These are phyloP conservation scores for Protaetia brevitarsis DNA, from an alignment of 1,140 invertebrate genomes.

Conservation along the genomic window DNA sequence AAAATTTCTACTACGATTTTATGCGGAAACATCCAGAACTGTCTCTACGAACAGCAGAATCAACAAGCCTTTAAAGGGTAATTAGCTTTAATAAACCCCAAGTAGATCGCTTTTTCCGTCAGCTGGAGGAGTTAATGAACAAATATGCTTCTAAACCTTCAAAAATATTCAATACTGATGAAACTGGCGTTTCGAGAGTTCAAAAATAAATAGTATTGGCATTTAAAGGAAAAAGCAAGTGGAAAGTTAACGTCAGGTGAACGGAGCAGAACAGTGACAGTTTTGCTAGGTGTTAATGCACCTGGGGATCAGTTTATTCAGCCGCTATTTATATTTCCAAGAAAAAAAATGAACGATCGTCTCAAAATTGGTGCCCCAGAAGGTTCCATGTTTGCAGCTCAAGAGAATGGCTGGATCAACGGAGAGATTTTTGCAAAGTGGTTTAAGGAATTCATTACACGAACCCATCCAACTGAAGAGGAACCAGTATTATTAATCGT, in stretches of 20 bases:
- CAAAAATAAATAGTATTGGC: background rate
- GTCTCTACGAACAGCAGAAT: background rate
- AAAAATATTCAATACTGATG: slow-evolving; percentile 11
- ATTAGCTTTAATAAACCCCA: background rate
- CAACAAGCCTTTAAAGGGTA: background rate
- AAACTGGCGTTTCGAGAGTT: background rate
- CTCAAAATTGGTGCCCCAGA: slow-evolving; percentile 38
- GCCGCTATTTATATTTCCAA: slow-evolving; percentile 49
- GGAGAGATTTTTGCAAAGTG: slow-evolving; percentile 40
- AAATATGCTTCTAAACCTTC: background rate
- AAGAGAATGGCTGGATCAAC: slow-evolving; percentile 26
- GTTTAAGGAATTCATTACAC: too few relatives aligned
- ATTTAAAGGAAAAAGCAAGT: background rate
- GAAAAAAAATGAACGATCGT: slow-evolving; percentile 41
- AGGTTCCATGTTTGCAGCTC: slow-evolving; percentile 26
- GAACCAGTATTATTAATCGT: too few relatives aligned
- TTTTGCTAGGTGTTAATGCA: slow-evolving; percentile 45
- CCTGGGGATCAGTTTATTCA: slow-evolving; percentile 44
- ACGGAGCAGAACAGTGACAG: slow-evolving; percentile 45
- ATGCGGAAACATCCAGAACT: background rate
- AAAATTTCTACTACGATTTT: slow-evolving; percentile 12
- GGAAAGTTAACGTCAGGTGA: slow-evolving; percentile 37
- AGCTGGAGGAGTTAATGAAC: background rate
- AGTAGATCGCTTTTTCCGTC: background rate
- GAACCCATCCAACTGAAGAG: too few relatives aligned